Percentiles rank a stretch among this genome's conserved stretches.
Evolutionary conservation across 2,113 vertebrate species (phyloP).

Genomic region (Dascyllus trimaculatus): DNA sequence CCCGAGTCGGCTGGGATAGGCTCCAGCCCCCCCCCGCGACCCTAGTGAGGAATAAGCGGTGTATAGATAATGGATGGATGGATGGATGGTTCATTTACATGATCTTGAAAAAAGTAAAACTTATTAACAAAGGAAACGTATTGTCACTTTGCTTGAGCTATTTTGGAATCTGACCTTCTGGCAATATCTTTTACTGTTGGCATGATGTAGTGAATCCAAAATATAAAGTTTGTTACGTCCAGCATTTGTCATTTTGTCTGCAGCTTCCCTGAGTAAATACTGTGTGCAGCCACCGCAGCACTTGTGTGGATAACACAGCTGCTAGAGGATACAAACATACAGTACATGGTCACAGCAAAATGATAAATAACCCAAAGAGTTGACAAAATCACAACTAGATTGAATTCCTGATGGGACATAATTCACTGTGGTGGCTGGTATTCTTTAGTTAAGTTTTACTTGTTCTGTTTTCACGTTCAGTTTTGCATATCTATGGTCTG

Average conservation of each 20-base stretch:
- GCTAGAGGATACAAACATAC: too few relatives aligned
- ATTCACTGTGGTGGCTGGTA: background rate
- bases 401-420: background rate
- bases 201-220: background rate
- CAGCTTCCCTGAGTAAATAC: background rate
- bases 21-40: too few relatives aligned
- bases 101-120: too few relatives aligned
- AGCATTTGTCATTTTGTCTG: background rate
- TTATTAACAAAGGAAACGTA: too few relatives aligned
- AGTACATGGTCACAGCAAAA: background rate
- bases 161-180: background rate
- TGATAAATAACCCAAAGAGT: background rate
- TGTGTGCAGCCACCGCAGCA: background rate
- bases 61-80: too few relatives aligned
- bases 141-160: background rate
- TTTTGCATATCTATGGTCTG: background rate
- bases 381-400: background rate
- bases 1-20: too few relatives aligned
- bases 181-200: background rate
- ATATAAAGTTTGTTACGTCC: background rate
- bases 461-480: background rate
- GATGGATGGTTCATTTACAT: too few relatives aligned
- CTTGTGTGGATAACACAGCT: background rate
- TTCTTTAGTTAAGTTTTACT: background rate
- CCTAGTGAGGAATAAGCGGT: too few relatives aligned